Evolutionary conservation across 2,797 vertebrate species (phyloP).

Genomic region (Lates japonicus): DNA sequence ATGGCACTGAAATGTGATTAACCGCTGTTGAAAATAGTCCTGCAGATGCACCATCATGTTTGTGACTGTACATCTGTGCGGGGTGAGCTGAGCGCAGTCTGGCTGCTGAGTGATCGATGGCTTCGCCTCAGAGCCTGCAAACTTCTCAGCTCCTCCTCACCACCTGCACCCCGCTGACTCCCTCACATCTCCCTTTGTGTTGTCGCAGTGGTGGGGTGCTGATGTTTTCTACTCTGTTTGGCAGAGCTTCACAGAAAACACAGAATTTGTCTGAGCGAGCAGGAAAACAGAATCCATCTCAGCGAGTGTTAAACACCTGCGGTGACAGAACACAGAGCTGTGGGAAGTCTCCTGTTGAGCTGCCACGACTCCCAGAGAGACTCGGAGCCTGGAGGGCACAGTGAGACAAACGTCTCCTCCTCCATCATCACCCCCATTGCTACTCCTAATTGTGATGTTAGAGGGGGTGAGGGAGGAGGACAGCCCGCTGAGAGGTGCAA

Average conservation of each 20-base stretch:
- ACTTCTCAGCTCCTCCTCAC: background rate
- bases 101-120: slow-evolving; percentile 22
- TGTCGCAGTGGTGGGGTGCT: background rate
- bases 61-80: too few species aligned
- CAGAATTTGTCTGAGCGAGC: background rate
- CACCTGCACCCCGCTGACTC: slow-evolving; percentile 3
- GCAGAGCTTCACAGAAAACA: background rate
- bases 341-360: background rate
- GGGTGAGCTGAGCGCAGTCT: background rate
- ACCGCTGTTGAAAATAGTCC: too few species aligned
- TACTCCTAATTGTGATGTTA: slow-evolving; percentile 6
- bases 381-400: background rate
- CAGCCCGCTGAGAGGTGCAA: background rate
- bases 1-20: too few species aligned
- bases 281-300: background rate
- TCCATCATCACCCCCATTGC: background rate
- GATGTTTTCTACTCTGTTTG: slow-evolving; percentile 23
- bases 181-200: background rate
- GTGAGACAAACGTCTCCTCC: background rate
- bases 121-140: background rate
- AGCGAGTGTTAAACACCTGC: background rate
- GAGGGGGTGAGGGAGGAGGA: background rate
- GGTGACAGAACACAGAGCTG: background rate
- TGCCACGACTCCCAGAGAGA: slow-evolving; percentile 1
- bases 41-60: too few species aligned